These are phyloP conservation scores for Subacronicta megacephala DNA, from an alignment of 2,888 invertebrate species.

Conservation along the genomic window DNA sequence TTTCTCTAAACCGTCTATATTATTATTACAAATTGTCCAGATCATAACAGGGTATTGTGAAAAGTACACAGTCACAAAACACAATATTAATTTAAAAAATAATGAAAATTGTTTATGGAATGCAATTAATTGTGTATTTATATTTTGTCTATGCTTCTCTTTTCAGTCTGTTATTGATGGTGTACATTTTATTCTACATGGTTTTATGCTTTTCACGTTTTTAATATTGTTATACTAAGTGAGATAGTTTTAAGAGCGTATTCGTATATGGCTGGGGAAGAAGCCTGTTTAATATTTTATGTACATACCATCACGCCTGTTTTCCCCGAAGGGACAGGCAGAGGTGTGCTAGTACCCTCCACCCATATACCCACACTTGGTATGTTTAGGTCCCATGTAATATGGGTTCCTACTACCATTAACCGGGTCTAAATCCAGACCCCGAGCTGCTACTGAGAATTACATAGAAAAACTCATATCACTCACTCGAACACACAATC, in stretches of 20 bases:
- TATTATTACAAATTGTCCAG: too few species aligned
- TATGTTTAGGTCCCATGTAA: too few species aligned
- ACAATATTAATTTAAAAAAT: conserved; percentile 12
- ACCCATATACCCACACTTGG: too few species aligned
- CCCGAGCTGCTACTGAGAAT: too few species aligned
- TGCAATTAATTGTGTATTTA: conserved; percentile 53
- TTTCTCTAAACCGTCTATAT: too few species aligned
- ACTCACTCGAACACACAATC: too few species aligned
- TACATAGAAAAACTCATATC: too few species aligned
- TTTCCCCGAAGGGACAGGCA: too few species aligned
- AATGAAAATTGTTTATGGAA: conserved; percentile 31
- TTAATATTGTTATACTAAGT: conserved; percentile 33
- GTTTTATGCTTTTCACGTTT: conserved; percentile 47
- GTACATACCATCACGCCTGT: too few species aligned
- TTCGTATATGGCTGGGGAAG: conserved; percentile 11
- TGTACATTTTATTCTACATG: conserved; percentile 58
- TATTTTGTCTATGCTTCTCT: conserved; percentile 48
- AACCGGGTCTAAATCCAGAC: too few species aligned
- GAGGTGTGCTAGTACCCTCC: too few species aligned
- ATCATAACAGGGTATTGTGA: conserved; percentile 25
- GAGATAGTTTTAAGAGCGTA: conserved; percentile 25
- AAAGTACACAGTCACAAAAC: conserved; percentile 31
- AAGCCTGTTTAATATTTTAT: not conserved
- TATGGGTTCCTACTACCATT: too few species aligned
- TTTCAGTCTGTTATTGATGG: conserved; percentile 41